phyloP scores from a whole-genome alignment of 2,888 invertebrate species.

The Nomada fucata region DNA sequence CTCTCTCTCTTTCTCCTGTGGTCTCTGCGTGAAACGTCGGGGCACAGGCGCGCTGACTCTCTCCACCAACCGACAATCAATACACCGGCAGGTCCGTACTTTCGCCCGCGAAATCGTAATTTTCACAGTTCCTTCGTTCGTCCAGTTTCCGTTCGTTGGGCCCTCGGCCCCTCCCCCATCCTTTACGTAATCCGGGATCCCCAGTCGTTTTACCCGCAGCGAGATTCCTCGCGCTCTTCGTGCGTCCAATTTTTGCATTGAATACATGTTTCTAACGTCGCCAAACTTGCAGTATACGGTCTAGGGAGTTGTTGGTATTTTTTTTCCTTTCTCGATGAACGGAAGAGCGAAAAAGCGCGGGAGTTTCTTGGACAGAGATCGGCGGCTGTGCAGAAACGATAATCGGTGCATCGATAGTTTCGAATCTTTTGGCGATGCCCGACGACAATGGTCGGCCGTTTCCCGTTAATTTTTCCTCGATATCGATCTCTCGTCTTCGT shows the following conservation, averaged over 20 bases:
- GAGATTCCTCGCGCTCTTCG: neutral
- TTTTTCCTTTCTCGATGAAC: neutral
- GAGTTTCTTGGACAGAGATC: slow-evolving; percentile 44
- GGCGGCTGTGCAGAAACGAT: neutral
- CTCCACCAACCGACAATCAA: slow-evolving; percentile 80
- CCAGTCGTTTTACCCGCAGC: slow-evolving; percentile 9
- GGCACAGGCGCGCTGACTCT: slow-evolving; percentile 59
- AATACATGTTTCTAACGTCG: neutral
- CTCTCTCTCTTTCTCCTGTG: slow-evolving; percentile 31
- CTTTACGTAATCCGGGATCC: neutral
- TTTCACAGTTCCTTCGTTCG: slow-evolving; percentile 68
- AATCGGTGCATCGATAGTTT: neutral
- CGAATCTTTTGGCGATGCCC: slow-evolving; percentile 14
- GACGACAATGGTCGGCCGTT: slow-evolving; percentile 15
- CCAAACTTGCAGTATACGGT: neutral
- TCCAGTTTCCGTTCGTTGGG: slow-evolving; percentile 22
- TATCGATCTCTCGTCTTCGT: slow-evolving; percentile 10
- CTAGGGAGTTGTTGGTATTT: slow-evolving; percentile 30
- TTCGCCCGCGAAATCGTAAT: slow-evolving; percentile 80
- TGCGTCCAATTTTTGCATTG: no score
- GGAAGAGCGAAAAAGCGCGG: slow-evolving; percentile 60
- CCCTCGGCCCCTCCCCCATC: slow-evolving; percentile 10
- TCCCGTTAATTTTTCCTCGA: slow-evolving; percentile 22
- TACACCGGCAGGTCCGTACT: slow-evolving; percentile 80
- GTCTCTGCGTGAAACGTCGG: slow-evolving; percentile 35